Evolutionary conservation across 2,888 invertebrate species (phyloP), one percentile per base, ranked within the genome.

Genomic region (Adineta ricciae): DNA sequence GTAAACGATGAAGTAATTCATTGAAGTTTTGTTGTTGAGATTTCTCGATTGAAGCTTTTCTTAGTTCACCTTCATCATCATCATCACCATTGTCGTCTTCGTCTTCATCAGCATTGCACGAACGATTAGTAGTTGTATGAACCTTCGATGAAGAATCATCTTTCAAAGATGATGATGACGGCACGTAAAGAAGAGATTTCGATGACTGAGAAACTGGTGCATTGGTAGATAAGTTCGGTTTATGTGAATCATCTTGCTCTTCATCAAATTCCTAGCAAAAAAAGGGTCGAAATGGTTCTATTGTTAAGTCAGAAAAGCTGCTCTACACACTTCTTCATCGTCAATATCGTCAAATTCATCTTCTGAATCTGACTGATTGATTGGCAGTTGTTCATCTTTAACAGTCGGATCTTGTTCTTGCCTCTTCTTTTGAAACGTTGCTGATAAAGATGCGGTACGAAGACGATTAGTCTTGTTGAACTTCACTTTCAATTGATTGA

Each of bases 101-200:
- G 82, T 92, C 92, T 19, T 91, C 87, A 83, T 87, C 88, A 64
- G 87, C 92, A 4, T 91, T 92, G 73, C 92, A 92, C 11, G 92
- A 89, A 86, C 89, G 89, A 83, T 92, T 92, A 14, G 91, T 91
- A 86, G 92, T 92, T 92, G 92, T 92, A 91, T 99, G 98, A 90
- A 98, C 98, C 85, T 95, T 95, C 5, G 97, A 64, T 64, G 64
- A 64, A 11, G 64, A 64, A 64, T 64, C 32, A 36, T 32, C 32
- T 5, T 19, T 19, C 0, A 32, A 64, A 11, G 64, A 64, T 64
- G 32, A 32, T 32, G 64, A 19, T 36, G 64, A 32, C 32, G 64
- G 27, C n/a, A 5, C 27, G 14, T n/a, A 56, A n/a, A 11, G n/a
- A 56, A 19, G 54, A n/a, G 54, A 56, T 56, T 56, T 56, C 32